These are phyloP conservation scores for Peromyscus californicus DNA, from an alignment of 2,113 vertebrate species.

Conservation along the genomic window DNA sequence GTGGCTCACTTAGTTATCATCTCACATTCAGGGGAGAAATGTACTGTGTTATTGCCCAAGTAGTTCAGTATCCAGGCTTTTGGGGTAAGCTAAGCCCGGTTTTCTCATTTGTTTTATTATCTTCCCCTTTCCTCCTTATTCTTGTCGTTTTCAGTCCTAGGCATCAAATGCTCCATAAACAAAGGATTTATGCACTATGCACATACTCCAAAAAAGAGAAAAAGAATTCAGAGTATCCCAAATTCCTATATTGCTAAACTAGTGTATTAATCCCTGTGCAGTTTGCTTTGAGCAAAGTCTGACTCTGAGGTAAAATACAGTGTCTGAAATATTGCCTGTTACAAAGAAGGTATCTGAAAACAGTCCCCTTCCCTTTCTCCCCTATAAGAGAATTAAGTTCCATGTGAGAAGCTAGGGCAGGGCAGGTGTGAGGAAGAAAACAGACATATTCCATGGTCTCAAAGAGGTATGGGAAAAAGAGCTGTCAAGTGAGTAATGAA, in stretches of 20 bases:
- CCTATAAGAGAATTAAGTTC: conserved; percentile 3
- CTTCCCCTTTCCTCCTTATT: not conserved
- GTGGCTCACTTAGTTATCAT: not conserved
- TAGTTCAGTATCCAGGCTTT: not conserved
- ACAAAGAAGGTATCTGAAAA: not conserved
- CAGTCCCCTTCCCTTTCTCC: not conserved
- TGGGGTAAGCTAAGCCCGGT: not conserved
- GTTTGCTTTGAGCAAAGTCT: conserved; percentile 28
- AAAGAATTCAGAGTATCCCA: conserved; percentile 12
- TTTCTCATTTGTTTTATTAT: not conserved
- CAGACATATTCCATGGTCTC: not conserved
- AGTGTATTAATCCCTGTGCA: not conserved
- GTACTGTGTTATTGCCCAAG: not conserved
- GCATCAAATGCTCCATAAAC: conserved; percentile 2
- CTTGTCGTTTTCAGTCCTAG: not conserved
- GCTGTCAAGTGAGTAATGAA: not conserved
- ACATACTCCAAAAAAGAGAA: not conserved
- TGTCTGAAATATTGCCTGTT: not conserved
- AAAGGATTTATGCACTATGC: not conserved
- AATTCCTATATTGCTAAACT: conserved; percentile 13
- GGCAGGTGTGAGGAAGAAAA: not conserved
- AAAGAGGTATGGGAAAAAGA: not conserved
- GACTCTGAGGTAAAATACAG: not conserved
- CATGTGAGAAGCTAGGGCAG: not conserved
- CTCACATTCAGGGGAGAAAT: accelerated